Evolutionary conservation across 2,888 invertebrate genomes (phyloP).

Genomic region (Microplitis manilae): DNA sequence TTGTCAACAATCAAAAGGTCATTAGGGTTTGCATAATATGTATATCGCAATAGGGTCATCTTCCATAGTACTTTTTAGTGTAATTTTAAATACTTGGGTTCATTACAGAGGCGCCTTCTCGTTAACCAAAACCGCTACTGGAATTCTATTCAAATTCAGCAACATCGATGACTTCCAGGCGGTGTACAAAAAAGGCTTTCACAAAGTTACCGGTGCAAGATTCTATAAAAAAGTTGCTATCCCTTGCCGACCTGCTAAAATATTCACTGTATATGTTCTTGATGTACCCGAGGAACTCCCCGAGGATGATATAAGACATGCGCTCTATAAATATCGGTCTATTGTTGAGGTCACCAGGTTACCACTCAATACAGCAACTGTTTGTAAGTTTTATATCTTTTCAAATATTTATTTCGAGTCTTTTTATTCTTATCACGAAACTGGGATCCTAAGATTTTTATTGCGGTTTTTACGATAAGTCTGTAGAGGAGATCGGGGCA

Average conservation of each 20-base stretch:
- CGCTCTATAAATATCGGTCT: slow-evolving; percentile 84
- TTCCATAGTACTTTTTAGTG: slow-evolving; percentile 48
- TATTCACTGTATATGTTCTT: slow-evolving; percentile 87
- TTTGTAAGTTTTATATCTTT: slow-evolving; percentile 59
- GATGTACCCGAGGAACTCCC: slow-evolving; percentile 89
- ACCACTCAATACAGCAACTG: slow-evolving; percentile 72
- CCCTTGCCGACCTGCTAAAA: slow-evolving; percentile 89
- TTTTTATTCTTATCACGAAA: not conserved
- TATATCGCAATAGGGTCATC: slow-evolving; percentile 45
- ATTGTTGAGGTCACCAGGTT: slow-evolving; percentile 86
- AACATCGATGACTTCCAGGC: slow-evolving; percentile 89
- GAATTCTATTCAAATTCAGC: slow-evolving; percentile 90
- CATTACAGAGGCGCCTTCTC: slow-evolving; percentile 83
- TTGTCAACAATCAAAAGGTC: slow-evolving; percentile 10
- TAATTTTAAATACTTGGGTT: slow-evolving; percentile 36
- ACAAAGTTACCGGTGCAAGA: slow-evolving; percentile 87
- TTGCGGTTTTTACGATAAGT: not conserved
- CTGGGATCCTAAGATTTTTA: not conserved
- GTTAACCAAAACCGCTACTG: slow-evolving; percentile 89
- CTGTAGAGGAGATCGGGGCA: too few relatives aligned
- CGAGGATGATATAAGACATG: slow-evolving; percentile 87
- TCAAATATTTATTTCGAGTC: not conserved
- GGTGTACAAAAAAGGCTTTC: slow-evolving; percentile 90
- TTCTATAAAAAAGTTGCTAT: slow-evolving; percentile 90
- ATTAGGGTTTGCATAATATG: slow-evolving; percentile 42